Percentiles rank a stretch among this genome's conserved stretches.
Conservation (phyloP, 2,797 vertebrate genomes). For the Acridotheres tristis region DNA sequence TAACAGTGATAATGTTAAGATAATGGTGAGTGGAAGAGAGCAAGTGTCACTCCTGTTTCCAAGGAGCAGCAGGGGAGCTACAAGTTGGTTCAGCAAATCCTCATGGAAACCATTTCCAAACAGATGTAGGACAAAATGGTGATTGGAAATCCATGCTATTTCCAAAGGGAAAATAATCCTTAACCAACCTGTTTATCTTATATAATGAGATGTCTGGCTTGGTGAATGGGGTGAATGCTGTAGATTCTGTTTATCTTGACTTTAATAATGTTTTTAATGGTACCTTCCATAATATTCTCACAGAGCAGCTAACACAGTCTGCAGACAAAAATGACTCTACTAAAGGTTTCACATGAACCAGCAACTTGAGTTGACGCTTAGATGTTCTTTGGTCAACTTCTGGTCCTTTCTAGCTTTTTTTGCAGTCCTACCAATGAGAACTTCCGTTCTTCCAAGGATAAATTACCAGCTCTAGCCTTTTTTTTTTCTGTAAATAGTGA, state of each 20-base stretch:
- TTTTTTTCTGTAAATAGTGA: neutral
- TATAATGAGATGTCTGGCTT: neutral
- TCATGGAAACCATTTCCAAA: neutral
- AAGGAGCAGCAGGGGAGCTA: neutral
- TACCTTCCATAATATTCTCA: neutral
- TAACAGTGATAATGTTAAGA: neutral
- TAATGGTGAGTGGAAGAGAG: neutral
- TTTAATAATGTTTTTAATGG: neutral
- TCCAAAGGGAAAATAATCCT: neutral
- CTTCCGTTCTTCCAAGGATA: neutral
- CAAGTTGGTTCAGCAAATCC: neutral
- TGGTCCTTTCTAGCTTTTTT: neutral
- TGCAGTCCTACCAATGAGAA: accelerated
- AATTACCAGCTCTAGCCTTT: neutral
- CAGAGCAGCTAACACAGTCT: neutral
- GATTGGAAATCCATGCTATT: neutral
- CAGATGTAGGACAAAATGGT: neutral
- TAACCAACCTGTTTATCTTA: neutral
- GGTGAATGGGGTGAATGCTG: neutral
- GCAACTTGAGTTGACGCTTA: neutral
- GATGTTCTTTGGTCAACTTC: neutral
- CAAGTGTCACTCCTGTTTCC: neutral
- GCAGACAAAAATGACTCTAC: neutral
- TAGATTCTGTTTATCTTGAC: neutral
- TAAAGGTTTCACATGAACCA: neutral